Conservation (phyloP, 2,888 invertebrate genomes). For the Synanthedon formicaeformis region DNA sequence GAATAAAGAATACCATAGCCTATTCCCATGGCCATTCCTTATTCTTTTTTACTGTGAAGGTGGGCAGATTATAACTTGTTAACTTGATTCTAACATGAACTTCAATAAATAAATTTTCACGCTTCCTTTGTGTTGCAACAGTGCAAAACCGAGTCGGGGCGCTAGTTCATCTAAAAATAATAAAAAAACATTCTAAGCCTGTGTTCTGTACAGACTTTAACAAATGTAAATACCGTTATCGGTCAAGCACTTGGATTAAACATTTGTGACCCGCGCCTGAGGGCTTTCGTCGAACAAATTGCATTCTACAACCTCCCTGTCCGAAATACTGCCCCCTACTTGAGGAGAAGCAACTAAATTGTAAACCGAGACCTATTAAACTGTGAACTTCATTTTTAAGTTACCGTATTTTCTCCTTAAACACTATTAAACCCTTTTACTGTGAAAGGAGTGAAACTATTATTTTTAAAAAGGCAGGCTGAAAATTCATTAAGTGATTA, state of each 20-base stretch:
- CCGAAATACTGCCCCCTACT: conserved; percentile 21
- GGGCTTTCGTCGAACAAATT: conserved; percentile 54
- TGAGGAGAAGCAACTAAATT: conserved; percentile 5
- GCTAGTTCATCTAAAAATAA: neutral
- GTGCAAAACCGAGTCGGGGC: neutral
- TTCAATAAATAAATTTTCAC: neutral
- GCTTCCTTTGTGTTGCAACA: neutral
- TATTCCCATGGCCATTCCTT: too few relatives aligned
- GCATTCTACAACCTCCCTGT: conserved; percentile 35
- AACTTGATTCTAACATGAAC: too few relatives aligned
- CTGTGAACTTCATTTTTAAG: neutral
- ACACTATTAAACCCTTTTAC: too few relatives aligned
- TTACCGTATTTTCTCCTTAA: too few relatives aligned
- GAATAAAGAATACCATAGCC: too few relatives aligned
- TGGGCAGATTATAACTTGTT: too few relatives aligned
- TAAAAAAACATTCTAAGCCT: neutral
- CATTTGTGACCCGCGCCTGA: conserved; percentile 25
- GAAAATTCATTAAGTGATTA: too few relatives aligned
- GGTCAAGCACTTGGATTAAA: conserved; percentile 25
- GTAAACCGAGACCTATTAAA: conserved; percentile 1
- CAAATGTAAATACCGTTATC: conserved; percentile 25
- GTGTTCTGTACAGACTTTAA: conserved; percentile 2
- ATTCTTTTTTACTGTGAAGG: too few relatives aligned
- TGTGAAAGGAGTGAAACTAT: too few relatives aligned
- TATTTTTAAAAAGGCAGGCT: too few relatives aligned